Evolutionary conservation across 2,113 vertebrate genomes (phyloP).

Genomic region (Gobio gobio): DNA sequence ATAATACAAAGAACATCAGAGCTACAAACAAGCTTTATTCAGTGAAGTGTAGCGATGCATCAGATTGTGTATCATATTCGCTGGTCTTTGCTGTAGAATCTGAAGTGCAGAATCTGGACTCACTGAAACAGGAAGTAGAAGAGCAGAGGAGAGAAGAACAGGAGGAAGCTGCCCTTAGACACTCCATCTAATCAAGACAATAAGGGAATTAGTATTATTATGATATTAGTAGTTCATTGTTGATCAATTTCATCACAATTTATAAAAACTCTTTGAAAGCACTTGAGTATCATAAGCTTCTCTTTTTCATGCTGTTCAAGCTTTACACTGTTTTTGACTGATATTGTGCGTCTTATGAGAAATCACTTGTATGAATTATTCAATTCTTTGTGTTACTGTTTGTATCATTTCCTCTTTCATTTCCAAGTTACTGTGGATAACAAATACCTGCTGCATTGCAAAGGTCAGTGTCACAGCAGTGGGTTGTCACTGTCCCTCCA

Average conservation of each 20-base stretch:
- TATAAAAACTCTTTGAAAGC: too few relatives aligned
- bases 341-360: too few relatives aligned
- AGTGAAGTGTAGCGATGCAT: too few relatives aligned
- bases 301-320: neutral
- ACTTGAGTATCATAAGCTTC: neutral
- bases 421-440: too few relatives aligned
- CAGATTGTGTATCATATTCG: too few relatives aligned
- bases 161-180: neutral
- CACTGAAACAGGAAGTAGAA: conserved; percentile 14
- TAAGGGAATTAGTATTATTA: neutral
- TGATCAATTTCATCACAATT: too few relatives aligned
- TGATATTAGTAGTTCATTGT: neutral
- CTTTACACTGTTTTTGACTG: neutral
- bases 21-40: too few relatives aligned
- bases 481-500: neutral
- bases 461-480: neutral
- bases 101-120: neutral
- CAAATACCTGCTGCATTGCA: neutral
- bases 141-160: neutral
- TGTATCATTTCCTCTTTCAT: too few relatives aligned
- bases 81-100: neutral
- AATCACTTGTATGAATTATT: too few relatives aligned
- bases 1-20: too few relatives aligned
- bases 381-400: too few relatives aligned
- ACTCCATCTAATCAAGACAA: neutral